Base-by-base conservation (phyloP, 2,113 vertebrate species). In the Riparia riparia region DNA sequence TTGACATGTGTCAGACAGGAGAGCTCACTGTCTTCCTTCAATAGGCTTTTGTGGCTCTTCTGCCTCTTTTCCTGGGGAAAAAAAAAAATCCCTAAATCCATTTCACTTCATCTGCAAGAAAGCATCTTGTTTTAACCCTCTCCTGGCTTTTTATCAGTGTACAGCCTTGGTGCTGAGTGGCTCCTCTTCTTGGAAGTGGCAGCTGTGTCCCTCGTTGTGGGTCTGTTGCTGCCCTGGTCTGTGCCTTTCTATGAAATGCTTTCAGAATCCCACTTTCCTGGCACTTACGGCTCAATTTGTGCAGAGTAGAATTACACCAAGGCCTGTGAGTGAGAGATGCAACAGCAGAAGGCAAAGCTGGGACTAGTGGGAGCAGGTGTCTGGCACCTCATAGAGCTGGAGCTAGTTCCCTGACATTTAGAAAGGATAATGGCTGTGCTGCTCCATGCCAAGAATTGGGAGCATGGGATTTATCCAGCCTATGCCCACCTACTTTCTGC, bases 331-430 rank as follows among this genome's bases (percentile, higher is more conserved):
- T 17, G 64, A 95, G 96, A 82, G 45, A 77, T 95, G 65, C 56
- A 95, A 77, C 92, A 91, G 89, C 96, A 96, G 96, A 97, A 97
- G 97, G 95, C 95, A 82, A 89, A 77, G 90, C 95, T 96, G 94
- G 90, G 92, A 97, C 88, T 90, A 57, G 89, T 77, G 96, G 96
- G 96, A 98, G 96, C 97, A 98, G 98, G 98, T 98, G 97, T 97
- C 98, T 98, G 97, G 98, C 97, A 54, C 96, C 92, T 96, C 93
- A 12, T 63, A 65, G 89, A 94, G 93, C 86, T 97, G 97, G 97
- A 98, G 92, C 91, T 32, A 25, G 91, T 95, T 97, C 95, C 96
- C 96, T 98, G 98, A 98, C 98, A 98, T 98, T 98, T 97, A 96
- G 96, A 97, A 97, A 90, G 95, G 96, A 97, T 96, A 97, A 97